Evolutionary conservation across 2,113 vertebrate genomes (phyloP), one percentile per base, ranked within the genome.

Genomic region (Paradisaea rubra): DNA sequence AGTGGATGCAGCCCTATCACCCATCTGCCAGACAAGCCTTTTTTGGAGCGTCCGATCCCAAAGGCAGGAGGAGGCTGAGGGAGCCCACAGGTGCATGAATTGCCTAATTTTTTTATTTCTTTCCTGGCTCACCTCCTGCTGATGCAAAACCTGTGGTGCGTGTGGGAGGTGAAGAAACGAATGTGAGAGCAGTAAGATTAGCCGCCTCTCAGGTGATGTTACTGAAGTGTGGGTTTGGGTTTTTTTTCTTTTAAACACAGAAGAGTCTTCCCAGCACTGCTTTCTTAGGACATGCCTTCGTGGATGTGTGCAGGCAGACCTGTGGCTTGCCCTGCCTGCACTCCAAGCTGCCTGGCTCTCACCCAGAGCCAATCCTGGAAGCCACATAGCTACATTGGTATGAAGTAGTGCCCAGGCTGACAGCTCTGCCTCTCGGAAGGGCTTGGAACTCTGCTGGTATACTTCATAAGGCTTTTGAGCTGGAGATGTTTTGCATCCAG

Each of bases 121-220:
- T 37, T 88, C 68, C 70, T 88, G 79, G 93, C 96, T 93, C 7
- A 6, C 59, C 81, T 93, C 53, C 42, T 44, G 86, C 79, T 95
- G 69, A 97, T 96, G 94, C 93, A 97, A 97, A 97, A 96, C 96
- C 92, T 77, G 57, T 59, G 92, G 89, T 39, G 39, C 5, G 19
- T 37, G 97, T 97, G 97, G 97, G 95, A 50, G 73, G 95, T 53
- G 94, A 96, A 97, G 94, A 96, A 96, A 88, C 5, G 6, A 50
- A 94, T 52, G 96, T 93, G 96, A 96, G 96, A 93, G 92, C 83
- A 88, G 88, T 31, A 25, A 69, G 74, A 94, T 89, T 60, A 95
- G 91, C 95, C 77, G 42, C 74, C 35, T 81, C 94, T 96, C 95
- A 94, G 95, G 88, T 96, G 95, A 88, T 94, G 60, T 68, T 80